Evolutionary conservation across 2,797 vertebrate genomes (phyloP).

Genomic region (Furcifer pardalis): DNA sequence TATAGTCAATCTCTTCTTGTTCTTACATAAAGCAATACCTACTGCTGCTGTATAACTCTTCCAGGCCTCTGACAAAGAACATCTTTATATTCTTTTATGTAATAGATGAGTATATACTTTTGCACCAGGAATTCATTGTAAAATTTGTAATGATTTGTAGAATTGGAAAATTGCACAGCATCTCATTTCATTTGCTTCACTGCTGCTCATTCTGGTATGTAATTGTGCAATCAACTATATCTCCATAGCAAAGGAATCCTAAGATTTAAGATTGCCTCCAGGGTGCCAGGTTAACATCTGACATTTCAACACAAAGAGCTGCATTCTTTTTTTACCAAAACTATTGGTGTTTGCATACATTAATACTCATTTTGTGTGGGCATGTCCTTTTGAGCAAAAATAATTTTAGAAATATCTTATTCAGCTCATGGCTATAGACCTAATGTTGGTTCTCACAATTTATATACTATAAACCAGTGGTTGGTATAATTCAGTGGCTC

Average conservation of each 20-base stretch:
- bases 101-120: conserved; percentile 8
- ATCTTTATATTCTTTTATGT: conserved; percentile 2
- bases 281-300: conserved; percentile 35
- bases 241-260: conserved; percentile 20
- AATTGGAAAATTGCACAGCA: conserved; percentile 34
- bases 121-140: conserved; percentile 31
- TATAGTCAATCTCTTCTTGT: not conserved
- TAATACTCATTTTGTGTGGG: not conserved
- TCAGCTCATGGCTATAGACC: conserved; percentile 52
- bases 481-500: too few relatives aligned
- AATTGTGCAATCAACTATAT: conserved; percentile 42
- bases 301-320: conserved; percentile 38
- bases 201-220: conserved; percentile 35
- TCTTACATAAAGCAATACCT: not conserved
- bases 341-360: conserved; percentile 3
- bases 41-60: not conserved
- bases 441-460: conserved; percentile 49
- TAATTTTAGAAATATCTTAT: conserved; percentile 59
- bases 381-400: conserved; percentile 31
- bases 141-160: conserved; percentile 38
- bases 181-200: conserved; percentile 45
- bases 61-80: not conserved
- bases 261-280: conserved; percentile 32
- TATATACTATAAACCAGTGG: conserved; percentile 51
- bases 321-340: not conserved